Evolutionary conservation across 2,113 vertebrate species (phyloP).

Genomic region (Anser cygnoides): DNA sequence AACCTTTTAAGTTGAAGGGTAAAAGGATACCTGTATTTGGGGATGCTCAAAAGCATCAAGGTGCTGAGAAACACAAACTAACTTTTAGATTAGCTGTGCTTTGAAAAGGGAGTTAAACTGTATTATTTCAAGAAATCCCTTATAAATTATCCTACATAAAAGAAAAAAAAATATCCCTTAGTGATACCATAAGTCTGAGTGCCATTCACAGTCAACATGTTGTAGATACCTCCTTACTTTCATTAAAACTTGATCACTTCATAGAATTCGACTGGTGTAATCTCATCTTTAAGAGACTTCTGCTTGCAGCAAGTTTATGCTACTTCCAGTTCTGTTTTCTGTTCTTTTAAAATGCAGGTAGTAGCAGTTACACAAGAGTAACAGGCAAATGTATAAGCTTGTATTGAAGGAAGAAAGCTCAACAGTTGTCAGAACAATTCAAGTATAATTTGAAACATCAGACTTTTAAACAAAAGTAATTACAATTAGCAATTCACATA

Average conservation of each 20-base stretch:
- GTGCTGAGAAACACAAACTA: neutral
- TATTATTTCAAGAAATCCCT: neutral
- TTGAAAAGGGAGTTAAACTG: neutral
- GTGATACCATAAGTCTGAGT: neutral
- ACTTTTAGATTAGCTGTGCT: neutral
- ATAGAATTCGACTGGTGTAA: neutral
- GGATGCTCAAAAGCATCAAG: neutral
- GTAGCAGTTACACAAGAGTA: neutral
- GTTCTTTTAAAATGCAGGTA: neutral
- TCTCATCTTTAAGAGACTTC: neutral
- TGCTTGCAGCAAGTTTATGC: neutral
- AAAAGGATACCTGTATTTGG: neutral
- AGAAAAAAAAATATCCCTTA: fast-evolving
- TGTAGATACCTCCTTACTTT: neutral
- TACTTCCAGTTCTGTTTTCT: neutral
- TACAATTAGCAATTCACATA: neutral
- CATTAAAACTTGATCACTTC: neutral
- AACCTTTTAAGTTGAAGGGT: neutral
- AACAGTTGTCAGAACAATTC: neutral
- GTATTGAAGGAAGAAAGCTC: neutral
- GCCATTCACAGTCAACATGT: neutral
- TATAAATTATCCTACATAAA: neutral
- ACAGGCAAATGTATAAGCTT: neutral
- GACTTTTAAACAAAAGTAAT: neutral
- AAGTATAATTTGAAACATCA: neutral